Conservation (phyloP, 2,113 vertebrate species). For the Nyctibius bracteatus region DNA sequence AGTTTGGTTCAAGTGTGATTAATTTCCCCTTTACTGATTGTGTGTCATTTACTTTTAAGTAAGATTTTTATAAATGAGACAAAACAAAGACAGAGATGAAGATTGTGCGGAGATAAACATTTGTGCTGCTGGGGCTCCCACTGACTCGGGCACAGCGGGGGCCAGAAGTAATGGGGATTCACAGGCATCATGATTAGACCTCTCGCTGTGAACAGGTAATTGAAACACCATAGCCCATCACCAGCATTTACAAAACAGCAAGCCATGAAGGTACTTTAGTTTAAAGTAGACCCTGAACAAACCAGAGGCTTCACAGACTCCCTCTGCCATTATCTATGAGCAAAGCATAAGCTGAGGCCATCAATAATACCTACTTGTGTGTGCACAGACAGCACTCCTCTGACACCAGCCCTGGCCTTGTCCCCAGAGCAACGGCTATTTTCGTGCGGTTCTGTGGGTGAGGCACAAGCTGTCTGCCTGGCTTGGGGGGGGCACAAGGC, state of each 20-base stretch:
- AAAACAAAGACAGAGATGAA: slow-evolving; percentile 43
- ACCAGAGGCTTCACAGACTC: background rate
- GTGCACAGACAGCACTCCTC: background rate
- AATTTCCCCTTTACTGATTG: slow-evolving; percentile 17
- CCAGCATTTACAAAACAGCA: background rate
- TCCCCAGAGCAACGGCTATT: background rate
- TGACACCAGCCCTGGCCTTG: background rate
- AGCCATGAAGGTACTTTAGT: background rate
- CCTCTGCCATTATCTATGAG: background rate
- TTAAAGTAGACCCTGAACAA: background rate
- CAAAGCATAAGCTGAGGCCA: background rate
- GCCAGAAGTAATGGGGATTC: slow-evolving; percentile 26
- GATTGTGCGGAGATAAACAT: slow-evolving; percentile 7
- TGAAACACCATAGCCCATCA: slow-evolving; percentile 18
- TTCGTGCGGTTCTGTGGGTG: fast-evolving
- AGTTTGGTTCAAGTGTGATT: background rate
- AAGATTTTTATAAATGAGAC: slow-evolving; percentile 47
- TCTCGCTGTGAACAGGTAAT: slow-evolving; percentile 33
- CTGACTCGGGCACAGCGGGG: slow-evolving; percentile 41
- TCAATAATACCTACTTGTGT: fast-evolving
- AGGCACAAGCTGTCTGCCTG: fast-evolving
- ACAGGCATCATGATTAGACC: background rate
- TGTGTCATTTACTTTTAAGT: slow-evolving; percentile 29
- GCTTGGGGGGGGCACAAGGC: fast-evolving
- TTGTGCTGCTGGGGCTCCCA: slow-evolving; percentile 43